Conservation (phyloP, 2,113 vertebrate genomes). For the Tupaia chinensis region DNA sequence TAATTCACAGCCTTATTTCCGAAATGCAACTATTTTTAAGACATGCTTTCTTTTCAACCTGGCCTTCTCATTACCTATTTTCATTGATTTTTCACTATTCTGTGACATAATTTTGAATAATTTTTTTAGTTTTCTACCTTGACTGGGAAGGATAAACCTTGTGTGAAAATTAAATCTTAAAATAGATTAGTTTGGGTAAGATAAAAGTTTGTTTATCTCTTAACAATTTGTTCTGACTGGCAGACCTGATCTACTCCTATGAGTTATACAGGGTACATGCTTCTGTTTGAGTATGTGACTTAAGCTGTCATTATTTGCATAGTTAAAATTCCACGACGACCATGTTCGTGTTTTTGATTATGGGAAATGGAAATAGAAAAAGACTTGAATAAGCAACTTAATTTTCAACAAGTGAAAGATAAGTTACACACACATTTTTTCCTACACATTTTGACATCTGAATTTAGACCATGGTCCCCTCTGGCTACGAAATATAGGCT, state of each 20-base stretch:
- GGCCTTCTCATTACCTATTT: neutral
- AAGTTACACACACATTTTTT: neutral
- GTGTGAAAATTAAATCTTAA: neutral
- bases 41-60: neutral
- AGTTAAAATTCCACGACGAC: accelerated
- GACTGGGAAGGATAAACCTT: neutral
- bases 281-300: neutral
- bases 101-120: neutral
- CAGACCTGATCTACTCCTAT: neutral
- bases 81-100: neutral
- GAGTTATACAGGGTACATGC: neutral
- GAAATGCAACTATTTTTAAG: neutral
- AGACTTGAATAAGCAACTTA: neutral
- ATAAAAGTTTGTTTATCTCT: neutral
- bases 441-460: neutral
- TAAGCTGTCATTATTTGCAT: neutral
- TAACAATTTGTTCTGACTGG: neutral
- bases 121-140: neutral
- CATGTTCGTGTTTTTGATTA: neutral
- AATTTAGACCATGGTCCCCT: neutral
- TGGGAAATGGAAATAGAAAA: neutral
- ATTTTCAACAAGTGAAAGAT: neutral
- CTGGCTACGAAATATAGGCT: neutral
- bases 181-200: neutral
- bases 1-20: neutral